A percentile compares a stretch with the other conserved stretches of the same genome.
phyloP scores from a whole-genome alignment of 2,797 vertebrate species.

The Catharus ustulatus region DNA sequence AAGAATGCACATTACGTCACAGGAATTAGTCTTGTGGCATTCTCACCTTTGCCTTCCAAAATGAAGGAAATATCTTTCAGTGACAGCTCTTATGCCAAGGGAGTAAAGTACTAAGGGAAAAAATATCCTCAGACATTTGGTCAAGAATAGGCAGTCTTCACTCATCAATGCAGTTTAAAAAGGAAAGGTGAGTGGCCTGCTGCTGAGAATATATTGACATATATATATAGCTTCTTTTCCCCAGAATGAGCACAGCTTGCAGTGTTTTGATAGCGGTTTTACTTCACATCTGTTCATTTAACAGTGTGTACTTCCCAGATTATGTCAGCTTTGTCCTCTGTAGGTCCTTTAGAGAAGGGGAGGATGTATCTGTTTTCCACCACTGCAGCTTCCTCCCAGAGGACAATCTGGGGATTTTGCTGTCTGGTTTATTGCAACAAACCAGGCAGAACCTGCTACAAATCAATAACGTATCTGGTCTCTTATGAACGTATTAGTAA shows the following conservation, averaged over 20 bases:
- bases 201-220: background rate
- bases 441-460: background rate
- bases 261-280: background rate
- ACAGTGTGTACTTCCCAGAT: background rate
- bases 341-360: background rate
- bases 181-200: background rate
- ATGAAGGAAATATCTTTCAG: background rate
- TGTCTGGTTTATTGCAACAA: conserved; percentile 7
- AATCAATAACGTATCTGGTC: background rate
- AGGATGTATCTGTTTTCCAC: conserved; percentile 22
- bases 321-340: background rate
- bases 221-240: background rate
- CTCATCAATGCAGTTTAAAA: background rate
- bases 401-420: background rate
- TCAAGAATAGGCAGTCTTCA: background rate
- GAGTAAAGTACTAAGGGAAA: background rate
- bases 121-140: background rate
- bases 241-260: background rate
- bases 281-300: background rate
- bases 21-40: conserved; percentile 1
- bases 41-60: conserved; percentile 48
- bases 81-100: background rate
- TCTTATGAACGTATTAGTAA: background rate
- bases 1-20: background rate
- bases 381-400: conserved; percentile 15